These are phyloP conservation scores for Macroramphosus scolopax DNA, from an alignment of 2,797 vertebrate genomes.

Conservation along the genomic window DNA sequence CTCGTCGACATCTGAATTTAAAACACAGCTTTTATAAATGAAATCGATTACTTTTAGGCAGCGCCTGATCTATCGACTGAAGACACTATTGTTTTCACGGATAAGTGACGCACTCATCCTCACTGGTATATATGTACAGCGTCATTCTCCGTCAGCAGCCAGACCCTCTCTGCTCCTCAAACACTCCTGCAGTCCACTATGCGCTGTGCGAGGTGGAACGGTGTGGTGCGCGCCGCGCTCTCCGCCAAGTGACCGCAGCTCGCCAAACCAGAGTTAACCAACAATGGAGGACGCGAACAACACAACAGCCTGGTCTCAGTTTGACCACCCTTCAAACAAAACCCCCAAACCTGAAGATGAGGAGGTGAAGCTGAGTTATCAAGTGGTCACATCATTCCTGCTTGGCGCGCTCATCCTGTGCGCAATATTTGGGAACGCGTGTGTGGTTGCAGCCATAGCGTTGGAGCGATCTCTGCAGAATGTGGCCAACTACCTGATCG, in stretches of 20 bases:
- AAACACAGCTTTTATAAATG: too few relatives aligned
- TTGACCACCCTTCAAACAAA: conserved; percentile 46
- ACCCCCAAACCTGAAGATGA: conserved; percentile 38
- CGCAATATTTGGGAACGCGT: conserved; percentile 82
- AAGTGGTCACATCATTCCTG: conserved; percentile 86
- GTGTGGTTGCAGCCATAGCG: conserved; percentile 91
- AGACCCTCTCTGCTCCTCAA: conserved; percentile 23
- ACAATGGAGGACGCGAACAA: conserved; percentile 72
- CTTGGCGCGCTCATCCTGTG: conserved; percentile 89
- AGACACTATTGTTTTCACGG: conserved; percentile 40
- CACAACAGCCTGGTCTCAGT: conserved; percentile 57
- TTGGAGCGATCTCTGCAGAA: conserved; percentile 93
- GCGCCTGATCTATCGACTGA: conserved; percentile 10
- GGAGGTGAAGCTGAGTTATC: conserved; percentile 72
- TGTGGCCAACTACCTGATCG: conserved; percentile 95
- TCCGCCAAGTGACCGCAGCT: conserved; percentile 29
- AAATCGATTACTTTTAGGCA: too few relatives aligned
- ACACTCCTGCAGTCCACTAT: conserved; percentile 27
- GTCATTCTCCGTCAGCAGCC: conserved; percentile 54
- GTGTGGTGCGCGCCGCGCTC: conserved; percentile 33
- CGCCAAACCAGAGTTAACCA: conserved; percentile 6
- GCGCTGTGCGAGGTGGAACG: conserved; percentile 40
- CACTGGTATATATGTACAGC: conserved; percentile 68
- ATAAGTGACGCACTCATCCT: conserved; percentile 72
- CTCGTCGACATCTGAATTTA: too few relatives aligned